Evolutionary conservation across 1,140 invertebrate species (phyloP).

Genomic region (Akabosia matsudoensis): DNA sequence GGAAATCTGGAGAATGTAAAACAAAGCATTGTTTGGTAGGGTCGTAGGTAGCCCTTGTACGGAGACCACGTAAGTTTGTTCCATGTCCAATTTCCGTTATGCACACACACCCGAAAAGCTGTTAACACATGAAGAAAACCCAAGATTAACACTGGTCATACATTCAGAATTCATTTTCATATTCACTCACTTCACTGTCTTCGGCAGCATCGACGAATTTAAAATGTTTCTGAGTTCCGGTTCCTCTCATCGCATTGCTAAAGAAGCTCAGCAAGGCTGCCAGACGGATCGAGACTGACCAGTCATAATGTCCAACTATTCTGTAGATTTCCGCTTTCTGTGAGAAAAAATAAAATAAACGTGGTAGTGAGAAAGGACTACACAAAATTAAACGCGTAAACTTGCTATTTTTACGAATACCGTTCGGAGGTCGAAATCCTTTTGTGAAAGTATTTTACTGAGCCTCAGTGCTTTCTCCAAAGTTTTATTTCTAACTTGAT

Average conservation of each 20-base stretch:
- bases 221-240: conserved; percentile 2
- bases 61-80: conserved; percentile 77
- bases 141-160: not conserved
- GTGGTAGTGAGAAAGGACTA: not conserved
- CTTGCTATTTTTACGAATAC: not conserved
- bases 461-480: conserved; percentile 27
- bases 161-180: not conserved
- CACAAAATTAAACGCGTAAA: not conserved
- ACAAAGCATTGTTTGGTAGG: conserved; percentile 70
- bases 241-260: not conserved
- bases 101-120: conserved; percentile 72
- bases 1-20: conserved; percentile 75
- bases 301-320: not conserved
- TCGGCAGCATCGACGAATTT: conserved; percentile 13
- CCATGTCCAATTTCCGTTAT: conserved; percentile 85
- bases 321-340: not conserved
- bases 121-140: not conserved
- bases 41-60: conserved; percentile 77
- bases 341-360: not conserved
- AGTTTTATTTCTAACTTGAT: conserved; percentile 23
- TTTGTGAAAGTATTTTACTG: not conserved
- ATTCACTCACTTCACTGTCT: not conserved
- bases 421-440: not conserved
- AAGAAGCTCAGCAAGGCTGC: conserved; percentile 5
- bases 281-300: not conserved